Evolutionary conservation across 2,888 invertebrate species (phyloP).

Genomic region (Drosophila cognata): DNA sequence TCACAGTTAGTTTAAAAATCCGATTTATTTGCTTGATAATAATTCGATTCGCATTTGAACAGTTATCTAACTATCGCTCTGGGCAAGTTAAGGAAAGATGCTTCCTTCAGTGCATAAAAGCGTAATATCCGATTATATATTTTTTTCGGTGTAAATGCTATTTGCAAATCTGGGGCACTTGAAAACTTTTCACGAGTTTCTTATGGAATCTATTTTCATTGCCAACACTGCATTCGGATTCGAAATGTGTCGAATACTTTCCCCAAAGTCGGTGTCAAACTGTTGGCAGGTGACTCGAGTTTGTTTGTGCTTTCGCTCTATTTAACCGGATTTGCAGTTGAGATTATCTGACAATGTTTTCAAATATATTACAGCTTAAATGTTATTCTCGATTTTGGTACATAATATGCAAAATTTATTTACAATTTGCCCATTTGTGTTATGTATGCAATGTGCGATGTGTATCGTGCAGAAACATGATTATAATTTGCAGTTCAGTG

Average conservation of each 20-base stretch:
- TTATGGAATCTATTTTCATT: slow-evolving; percentile 63
- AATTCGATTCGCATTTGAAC: not conserved
- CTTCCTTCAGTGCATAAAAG: not conserved
- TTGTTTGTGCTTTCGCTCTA: slow-evolving; percentile 33
- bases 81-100: not conserved
- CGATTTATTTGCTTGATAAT: not conserved
- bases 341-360: slow-evolving; percentile 30
- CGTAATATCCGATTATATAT: not conserved
- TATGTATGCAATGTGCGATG: slow-evolving; percentile 4
- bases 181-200: slow-evolving; percentile 58
- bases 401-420: not conserved
- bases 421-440: slow-evolving; percentile 21
- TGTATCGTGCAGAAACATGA: slow-evolving; percentile 46
- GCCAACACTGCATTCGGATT: slow-evolving; percentile 49
- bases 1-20: not conserved
- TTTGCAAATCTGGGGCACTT: slow-evolving; percentile 61
- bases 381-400: not conserved
- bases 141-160: slow-evolving; percentile 11
- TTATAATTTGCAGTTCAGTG: slow-evolving; percentile 65
- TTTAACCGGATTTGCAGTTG: slow-evolving; percentile 22
- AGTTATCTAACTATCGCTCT: not conserved
- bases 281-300: slow-evolving; percentile 66
- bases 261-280: slow-evolving; percentile 5
- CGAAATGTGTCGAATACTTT: not conserved
- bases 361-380: not conserved